Base-by-base conservation (phyloP, 2,888 invertebrate genomes). In the Agrilus biguttatus region DNA sequence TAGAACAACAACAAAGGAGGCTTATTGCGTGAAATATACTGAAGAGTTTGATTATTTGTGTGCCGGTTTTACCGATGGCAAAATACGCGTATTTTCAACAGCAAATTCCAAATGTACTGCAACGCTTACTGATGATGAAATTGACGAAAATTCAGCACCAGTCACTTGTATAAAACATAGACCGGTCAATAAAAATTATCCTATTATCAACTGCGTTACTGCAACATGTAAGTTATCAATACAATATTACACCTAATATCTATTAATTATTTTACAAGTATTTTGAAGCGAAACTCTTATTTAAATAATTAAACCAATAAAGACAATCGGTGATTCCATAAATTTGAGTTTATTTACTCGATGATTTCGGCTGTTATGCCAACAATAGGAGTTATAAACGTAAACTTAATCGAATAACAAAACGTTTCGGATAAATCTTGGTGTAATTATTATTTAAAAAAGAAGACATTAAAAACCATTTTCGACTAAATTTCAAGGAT, bases 131-230 rank as follows among this genome's bases (percentile, higher is more conserved):
- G 78, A 79, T 51, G 64, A 68, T 2, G 75, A 77, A 56, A 72
- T 71, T 34, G 60, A 65, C 12, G 60, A 69, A 13, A 71, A 70
- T 53, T 70, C 73, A 12, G 72, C 73, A 6, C 72, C 77, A 1
- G 72, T 75, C 8, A 77, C 79, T 1, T 67, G 70, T 8, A 72
- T 80, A 51, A 75, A 75, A 55, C 76, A 78, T 55, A 67, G 77
- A 37, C 74, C 75, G 13, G 67, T 74, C 48, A 72, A 73, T 55
- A 71, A 70, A 55, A 69, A 72, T 44, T 71, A 75, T 58, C 75
- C 75, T n/a, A 67, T 75, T 43, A 71, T 73, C 32, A 72, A 77
- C 53, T 71, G 69, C 48, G 57, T 77, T 37, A 62, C 74, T 14
- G 69, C 74, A 41, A 73, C 75, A 45, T 78, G 78, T 78, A 62